Percentiles rank a stretch among this genome's conserved stretches.
phyloP scores from a whole-genome alignment of 2,113 vertebrate genomes.

The Leptosomus discolor region DNA sequence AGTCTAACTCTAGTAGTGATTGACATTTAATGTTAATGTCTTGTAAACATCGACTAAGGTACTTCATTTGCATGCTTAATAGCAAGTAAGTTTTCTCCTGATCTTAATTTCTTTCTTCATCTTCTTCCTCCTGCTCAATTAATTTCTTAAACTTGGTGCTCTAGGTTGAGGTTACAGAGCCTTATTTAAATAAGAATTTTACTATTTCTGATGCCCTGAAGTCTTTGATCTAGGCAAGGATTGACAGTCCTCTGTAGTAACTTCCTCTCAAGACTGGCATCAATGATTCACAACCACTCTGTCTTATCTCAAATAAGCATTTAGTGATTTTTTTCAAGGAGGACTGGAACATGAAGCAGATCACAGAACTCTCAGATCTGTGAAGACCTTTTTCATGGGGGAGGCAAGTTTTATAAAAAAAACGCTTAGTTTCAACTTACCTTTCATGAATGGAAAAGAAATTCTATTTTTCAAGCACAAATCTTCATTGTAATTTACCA shows the following conservation, averaged over 20 bases:
- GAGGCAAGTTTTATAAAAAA: background rate
- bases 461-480: background rate
- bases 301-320: background rate
- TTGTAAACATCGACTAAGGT: background rate
- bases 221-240: background rate
- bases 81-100: background rate
- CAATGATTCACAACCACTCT: background rate
- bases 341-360: background rate
- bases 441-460: background rate
- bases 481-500: background rate
- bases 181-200: background rate
- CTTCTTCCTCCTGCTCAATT: background rate
- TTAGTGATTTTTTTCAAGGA: background rate
- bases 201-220: background rate
- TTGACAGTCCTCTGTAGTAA: background rate
- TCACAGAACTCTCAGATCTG: background rate
- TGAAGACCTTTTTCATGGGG: background rate
- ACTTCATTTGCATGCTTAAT: background rate
- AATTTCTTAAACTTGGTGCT: background rate
- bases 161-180: background rate
- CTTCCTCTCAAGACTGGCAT: background rate
- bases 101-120: background rate
- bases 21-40: background rate
- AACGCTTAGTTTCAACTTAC: background rate
- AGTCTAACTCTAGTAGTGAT: background rate